Evolutionary conservation across 1,140 invertebrate genomes (phyloP), one percentile per base, ranked within the genome.

Genomic region (Hylaeus volcanicus): DNA sequence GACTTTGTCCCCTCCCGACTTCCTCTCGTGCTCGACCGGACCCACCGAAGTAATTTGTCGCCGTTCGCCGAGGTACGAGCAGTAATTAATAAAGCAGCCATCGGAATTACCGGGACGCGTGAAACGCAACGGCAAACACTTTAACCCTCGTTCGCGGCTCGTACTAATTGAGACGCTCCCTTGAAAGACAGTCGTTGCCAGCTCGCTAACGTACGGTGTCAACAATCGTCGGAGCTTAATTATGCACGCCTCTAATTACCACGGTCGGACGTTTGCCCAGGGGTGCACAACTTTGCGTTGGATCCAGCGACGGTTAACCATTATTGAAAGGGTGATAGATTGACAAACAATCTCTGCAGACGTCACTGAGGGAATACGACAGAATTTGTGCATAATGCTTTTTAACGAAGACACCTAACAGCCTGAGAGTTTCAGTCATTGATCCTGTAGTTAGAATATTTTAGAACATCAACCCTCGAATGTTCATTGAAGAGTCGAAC

Each of bases 171-270:
- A 90, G 88, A 89, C 88, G 89, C 88, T 85, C 89, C 88, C 86
- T 89, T 86, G 88, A 72, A 90, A 90, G 86, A 90, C 88, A 89
- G 86, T 91, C 90, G 82, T 90, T 87, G 88, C 53, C 65, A 79
- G 61, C 74, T 80, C 82, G 90, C 90, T 91, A 91, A 91, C 89
- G 74, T 74, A 81, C 80, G 82, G 88, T 91, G 90, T 91, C 90
- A 91, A 91, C 90, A 88, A 91, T 90, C 90, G 77, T 70, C 77
- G 61, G 58, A 60, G 41, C 79, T 90, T 90, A 91, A 90, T 91
- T 91, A 91, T 91, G 89, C 90, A 90, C 90, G 90, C 89, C 90
- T 91, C 89, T 91, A 91, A 91, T 91, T 91, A 88, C 85, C 88
- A 86, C 69, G 60, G 63, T 58, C 61, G 80, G 65, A 74, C 76